Percentiles rank a stretch among this genome's conserved stretches.
phyloP scores from a whole-genome alignment of 1,140 invertebrate species.

The Riptortus pedestris region DNA sequence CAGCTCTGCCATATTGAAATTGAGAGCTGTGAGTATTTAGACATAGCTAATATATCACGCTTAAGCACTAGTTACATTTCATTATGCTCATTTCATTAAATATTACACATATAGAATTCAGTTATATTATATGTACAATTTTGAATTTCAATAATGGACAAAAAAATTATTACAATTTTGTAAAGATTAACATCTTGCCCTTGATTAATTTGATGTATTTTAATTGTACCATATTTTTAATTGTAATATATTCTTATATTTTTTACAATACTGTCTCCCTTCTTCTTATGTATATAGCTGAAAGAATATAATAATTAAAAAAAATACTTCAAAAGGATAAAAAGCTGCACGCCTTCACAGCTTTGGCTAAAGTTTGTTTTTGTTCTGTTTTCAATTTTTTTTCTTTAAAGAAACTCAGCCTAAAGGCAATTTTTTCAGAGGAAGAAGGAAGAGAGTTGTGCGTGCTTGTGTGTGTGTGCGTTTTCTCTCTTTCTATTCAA shows the following conservation, averaged over 20 bases:
- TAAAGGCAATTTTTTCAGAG: slow-evolving; percentile 8
- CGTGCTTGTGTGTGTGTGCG: slow-evolving; percentile 3
- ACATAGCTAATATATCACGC: slow-evolving; percentile 2
- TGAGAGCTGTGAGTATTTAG: slow-evolving; percentile 86
- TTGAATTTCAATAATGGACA: too few relatives aligned
- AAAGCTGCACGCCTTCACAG: slow-evolving; percentile 12
- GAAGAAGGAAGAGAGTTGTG: slow-evolving; percentile 12
- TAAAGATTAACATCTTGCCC: too few relatives aligned
- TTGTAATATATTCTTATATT: too few relatives aligned
- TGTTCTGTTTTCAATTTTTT: too few relatives aligned
- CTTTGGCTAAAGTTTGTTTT: slow-evolving; percentile 8
- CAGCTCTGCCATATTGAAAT: slow-evolving; percentile 95
- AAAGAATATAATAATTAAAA: neutral
- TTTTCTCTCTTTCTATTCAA: neutral
- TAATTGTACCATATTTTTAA: too few relatives aligned
- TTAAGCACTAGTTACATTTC: slow-evolving; percentile 8
- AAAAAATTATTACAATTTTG: too few relatives aligned
- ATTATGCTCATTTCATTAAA: too few relatives aligned
- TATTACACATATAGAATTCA: too few relatives aligned
- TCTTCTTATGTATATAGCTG: slow-evolving; percentile 21
- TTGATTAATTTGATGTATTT: too few relatives aligned
- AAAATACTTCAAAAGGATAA: neutral
- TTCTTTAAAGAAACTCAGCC: neutral
- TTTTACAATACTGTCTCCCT: slow-evolving; percentile 19
- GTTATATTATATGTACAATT: too few relatives aligned